A percentile compares a stretch with the other conserved stretches of the same genome.
phyloP scores from a whole-genome alignment of 2,797 vertebrate genomes.

The Sparus aurata region DNA sequence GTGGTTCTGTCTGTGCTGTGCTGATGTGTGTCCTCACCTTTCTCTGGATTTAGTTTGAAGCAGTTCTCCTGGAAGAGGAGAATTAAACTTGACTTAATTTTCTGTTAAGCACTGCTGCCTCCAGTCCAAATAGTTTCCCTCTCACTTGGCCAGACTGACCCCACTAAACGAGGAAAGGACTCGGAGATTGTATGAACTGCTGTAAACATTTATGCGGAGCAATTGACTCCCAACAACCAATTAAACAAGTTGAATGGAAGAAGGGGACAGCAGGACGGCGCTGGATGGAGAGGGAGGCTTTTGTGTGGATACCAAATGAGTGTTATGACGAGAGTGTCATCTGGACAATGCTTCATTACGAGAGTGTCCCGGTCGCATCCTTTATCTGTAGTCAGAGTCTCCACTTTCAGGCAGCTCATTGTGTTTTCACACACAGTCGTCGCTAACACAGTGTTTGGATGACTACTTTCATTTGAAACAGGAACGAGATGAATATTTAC shows the following conservation, averaged over 20 bases:
- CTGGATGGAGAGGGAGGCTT: background rate
- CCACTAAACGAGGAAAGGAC: slow-evolving; percentile 17
- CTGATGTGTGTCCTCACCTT: background rate
- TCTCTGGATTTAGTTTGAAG: background rate
- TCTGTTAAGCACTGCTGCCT: slow-evolving; percentile 31
- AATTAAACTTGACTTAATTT: slow-evolving; percentile 24
- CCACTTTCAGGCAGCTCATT: background rate
- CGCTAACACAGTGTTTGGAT: too few species aligned
- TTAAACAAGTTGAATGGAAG: background rate
- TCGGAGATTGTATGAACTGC: background rate
- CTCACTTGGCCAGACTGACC: slow-evolving; percentile 27
- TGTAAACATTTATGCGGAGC: slow-evolving; percentile 9
- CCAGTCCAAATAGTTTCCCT: slow-evolving; percentile 8
- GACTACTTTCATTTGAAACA: background rate
- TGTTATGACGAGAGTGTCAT: background rate
- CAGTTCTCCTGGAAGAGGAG: slow-evolving; percentile 7
- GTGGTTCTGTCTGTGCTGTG: background rate
- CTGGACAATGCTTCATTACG: background rate
- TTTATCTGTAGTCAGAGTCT: background rate
- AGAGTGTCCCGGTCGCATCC: background rate
- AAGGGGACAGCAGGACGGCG: background rate
- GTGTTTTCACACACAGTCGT: background rate
- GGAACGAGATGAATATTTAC: slow-evolving; percentile 17
- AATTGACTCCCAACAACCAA: slow-evolving; percentile 5
- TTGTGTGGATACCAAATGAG: background rate